Conservation (phyloP, 2,797 vertebrate species). For the Gila robusta region DNA sequence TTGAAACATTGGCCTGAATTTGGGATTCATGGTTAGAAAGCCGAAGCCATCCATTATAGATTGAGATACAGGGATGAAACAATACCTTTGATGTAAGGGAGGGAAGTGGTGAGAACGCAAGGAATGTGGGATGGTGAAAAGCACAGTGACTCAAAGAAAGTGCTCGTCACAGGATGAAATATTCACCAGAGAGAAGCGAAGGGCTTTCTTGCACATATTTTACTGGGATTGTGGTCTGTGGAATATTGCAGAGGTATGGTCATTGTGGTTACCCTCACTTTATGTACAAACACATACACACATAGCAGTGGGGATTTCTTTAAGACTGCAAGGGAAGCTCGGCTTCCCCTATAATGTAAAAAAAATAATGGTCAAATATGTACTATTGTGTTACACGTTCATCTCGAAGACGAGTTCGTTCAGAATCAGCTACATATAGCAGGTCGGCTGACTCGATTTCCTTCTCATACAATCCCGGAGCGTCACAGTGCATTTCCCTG, state of each 20-base stretch:
- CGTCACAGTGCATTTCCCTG: no score
- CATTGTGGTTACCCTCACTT: conserved; percentile 5
- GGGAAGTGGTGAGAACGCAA: conserved; percentile 62
- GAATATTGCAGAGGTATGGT: conserved; percentile 2
- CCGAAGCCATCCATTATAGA: conserved; percentile 72
- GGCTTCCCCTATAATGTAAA: no score
- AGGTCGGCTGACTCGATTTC: no score
- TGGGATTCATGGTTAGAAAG: conserved; percentile 60
- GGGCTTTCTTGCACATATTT: conserved; percentile 44
- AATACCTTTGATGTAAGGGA: conserved; percentile 71
- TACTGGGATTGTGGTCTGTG: conserved; percentile 34
- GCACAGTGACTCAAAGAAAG: conserved; percentile 53
- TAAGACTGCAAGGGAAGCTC: no score
- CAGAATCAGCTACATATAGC: no score
- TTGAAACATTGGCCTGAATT: conserved; percentile 42
- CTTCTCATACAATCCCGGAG: no score
- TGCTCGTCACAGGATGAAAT: conserved; percentile 54
- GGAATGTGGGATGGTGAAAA: conserved; percentile 37
- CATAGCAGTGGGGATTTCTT: background rate
- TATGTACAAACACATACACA: conserved; percentile 16
- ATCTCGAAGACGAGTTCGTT: no score
- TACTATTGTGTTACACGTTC: no score
- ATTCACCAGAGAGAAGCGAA: conserved; percentile 50
- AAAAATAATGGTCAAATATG: no score
- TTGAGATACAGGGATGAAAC: conserved; percentile 63